phyloP scores from a whole-genome alignment of 2,797 vertebrate genomes.

The Rachycentron canadum region DNA sequence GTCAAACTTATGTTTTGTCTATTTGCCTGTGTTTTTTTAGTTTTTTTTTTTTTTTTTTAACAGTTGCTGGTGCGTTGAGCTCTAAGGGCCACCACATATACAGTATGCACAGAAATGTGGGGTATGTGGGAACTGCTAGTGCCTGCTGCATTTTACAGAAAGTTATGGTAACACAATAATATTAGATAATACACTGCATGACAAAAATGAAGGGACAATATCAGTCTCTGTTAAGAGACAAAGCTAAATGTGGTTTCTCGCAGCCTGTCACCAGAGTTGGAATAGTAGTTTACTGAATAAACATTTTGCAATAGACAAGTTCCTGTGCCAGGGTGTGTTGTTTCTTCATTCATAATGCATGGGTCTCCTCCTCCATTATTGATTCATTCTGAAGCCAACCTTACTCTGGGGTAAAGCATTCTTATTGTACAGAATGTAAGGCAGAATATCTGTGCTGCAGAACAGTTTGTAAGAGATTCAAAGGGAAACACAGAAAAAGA shows the following conservation, averaged over 20 bases:
- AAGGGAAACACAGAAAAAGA: slow-evolving; percentile 14
- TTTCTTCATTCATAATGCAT: slow-evolving; percentile 76
- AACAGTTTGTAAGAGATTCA: slow-evolving; percentile 37
- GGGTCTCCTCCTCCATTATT: slow-evolving; percentile 69
- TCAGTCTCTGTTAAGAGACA: slow-evolving; percentile 22
- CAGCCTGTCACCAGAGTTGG: neutral
- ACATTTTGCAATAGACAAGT: slow-evolving; percentile 53
- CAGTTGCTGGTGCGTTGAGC: too few relatives aligned
- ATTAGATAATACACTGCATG: slow-evolving; percentile 1
- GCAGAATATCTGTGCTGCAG: slow-evolving; percentile 46
- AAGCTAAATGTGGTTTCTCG: slow-evolving; percentile 21
- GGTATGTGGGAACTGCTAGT: neutral
- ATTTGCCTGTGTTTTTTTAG: too few relatives aligned
- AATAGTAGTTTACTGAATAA: slow-evolving; percentile 56
- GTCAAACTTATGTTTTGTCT: too few relatives aligned
- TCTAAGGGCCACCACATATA: neutral
- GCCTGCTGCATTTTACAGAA: neutral
- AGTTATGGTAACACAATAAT: neutral
- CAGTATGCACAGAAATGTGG: neutral
- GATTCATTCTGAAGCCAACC: slow-evolving; percentile 65
- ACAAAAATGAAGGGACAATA: neutral
- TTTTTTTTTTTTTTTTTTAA: too few relatives aligned
- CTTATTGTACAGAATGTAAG: slow-evolving; percentile 49
- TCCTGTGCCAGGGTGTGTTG: slow-evolving; percentile 45
- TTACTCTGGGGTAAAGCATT: slow-evolving; percentile 48